Evolutionary conservation across 1,140 invertebrate species (phyloP).

Genomic region (Calycopis cecrops): DNA sequence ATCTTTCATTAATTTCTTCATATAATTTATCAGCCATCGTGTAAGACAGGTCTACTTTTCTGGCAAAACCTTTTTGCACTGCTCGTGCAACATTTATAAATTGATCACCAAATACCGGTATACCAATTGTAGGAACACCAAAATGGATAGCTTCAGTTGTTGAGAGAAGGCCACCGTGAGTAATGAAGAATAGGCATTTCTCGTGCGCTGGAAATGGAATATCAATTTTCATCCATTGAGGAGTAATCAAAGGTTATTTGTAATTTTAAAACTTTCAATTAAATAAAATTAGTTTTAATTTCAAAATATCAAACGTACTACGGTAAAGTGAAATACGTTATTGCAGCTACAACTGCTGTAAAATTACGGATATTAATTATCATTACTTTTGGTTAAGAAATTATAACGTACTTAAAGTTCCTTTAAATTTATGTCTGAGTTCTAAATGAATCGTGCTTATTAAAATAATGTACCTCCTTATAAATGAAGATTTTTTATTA

Average conservation of each 20-base stretch:
- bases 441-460: too few species aligned
- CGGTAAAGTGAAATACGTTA: background rate
- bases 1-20: slow-evolving; percentile 26
- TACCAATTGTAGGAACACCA: too few species aligned
- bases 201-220: slow-evolving; percentile 68
- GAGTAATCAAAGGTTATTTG: too few species aligned
- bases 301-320: too few species aligned
- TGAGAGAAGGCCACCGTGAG: slow-evolving; percentile 80
- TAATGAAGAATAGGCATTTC: slow-evolving; percentile 78
- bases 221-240: background rate
- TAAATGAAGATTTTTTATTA: too few species aligned
- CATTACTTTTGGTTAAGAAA: background rate
- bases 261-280: too few species aligned
- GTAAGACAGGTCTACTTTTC: slow-evolving; percentile 35
- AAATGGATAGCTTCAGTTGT: slow-evolving; percentile 79
- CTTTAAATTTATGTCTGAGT: too few species aligned
- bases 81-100: slow-evolving; percentile 65
- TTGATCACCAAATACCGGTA: slow-evolving; percentile 80
- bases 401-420: too few species aligned
- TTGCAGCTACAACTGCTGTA: background rate
- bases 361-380: background rate
- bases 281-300: too few species aligned
- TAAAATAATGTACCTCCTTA: too few species aligned
- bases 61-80: slow-evolving; percentile 51
- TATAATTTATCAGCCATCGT: slow-evolving; percentile 22